Conservation (phyloP, 2,113 vertebrate species). For the Eonycteris spelaea region DNA sequence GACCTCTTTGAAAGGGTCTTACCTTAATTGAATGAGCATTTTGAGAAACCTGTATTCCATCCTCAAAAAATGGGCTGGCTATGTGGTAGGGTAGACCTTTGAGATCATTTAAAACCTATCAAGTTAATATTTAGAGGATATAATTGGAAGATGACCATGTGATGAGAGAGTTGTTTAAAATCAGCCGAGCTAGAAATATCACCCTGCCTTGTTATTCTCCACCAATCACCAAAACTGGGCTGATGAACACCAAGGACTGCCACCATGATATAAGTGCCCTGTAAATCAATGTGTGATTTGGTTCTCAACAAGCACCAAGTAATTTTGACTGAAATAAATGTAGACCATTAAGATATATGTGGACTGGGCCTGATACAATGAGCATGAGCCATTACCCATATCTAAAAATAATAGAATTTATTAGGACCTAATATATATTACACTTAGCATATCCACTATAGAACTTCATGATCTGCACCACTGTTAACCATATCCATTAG, state of each 20-base stretch:
- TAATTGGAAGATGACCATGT: background rate
- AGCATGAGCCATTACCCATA: background rate
- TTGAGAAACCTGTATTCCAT: background rate
- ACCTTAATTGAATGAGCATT: background rate
- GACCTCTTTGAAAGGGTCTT: background rate
- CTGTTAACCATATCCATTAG: background rate
- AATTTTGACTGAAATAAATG: background rate
- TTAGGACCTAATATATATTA: background rate
- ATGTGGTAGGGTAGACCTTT: background rate
- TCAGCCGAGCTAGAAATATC: background rate
- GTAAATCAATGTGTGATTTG: background rate
- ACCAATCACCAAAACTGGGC: too few species aligned
- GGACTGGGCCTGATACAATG: background rate
- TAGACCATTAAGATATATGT: background rate
- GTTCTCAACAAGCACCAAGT: background rate
- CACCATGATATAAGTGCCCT: background rate
- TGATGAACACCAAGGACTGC: background rate
- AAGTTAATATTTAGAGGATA: background rate
- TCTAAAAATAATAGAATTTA: background rate
- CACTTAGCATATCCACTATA: background rate
- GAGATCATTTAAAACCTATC: background rate
- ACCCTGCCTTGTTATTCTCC: background rate
- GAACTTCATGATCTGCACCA: background rate
- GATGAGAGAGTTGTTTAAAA: background rate
- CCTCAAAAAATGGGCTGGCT: background rate